phyloP scores from a whole-genome alignment of 2,888 invertebrate genomes.

The Ormyrus pomaceus region DNA sequence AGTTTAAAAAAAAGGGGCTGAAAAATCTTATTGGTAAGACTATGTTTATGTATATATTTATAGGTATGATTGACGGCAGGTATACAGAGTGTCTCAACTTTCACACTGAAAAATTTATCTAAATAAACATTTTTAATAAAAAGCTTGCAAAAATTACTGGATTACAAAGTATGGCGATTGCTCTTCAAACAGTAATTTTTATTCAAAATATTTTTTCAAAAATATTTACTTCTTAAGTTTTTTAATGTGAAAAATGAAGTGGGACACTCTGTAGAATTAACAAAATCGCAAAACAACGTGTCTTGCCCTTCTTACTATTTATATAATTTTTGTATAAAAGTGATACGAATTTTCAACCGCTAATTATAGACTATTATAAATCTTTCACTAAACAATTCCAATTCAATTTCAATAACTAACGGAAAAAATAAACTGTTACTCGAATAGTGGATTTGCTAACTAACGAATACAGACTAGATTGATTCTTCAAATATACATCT shows the following conservation, averaged over 20 bases:
- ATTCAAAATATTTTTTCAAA: no score
- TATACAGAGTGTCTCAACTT: not conserved
- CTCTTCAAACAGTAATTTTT: no score
- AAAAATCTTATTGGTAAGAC: conserved; percentile 32
- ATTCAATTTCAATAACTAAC: conserved; percentile 23
- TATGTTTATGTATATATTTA: conserved; percentile 14
- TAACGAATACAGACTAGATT: conserved; percentile 6
- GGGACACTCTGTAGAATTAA: conserved; percentile 19
- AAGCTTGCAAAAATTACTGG: not conserved
- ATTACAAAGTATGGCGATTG: no score
- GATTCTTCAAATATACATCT: conserved; percentile 37
- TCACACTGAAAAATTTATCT: not conserved
- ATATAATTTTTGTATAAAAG: conserved; percentile 47
- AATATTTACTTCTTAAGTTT: no score
- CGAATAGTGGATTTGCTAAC: conserved; percentile 45
- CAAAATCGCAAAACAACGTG: conserved; percentile 38
- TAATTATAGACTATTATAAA: conserved; percentile 47
- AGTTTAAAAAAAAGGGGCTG: conserved; percentile 14
- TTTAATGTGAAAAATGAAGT: no score
- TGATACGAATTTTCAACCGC: conserved; percentile 48
- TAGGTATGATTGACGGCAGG: conserved; percentile 31
- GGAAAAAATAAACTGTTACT: conserved; percentile 37
- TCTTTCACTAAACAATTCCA: conserved; percentile 28
- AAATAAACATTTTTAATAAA: not conserved
- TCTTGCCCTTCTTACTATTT: conserved; percentile 29